Percentiles rank a stretch among this genome's conserved stretches.
These are phyloP conservation scores for Drosophila pseudotakahashii DNA, from an alignment of 2,888 invertebrate species.

Conservation along the genomic window DNA sequence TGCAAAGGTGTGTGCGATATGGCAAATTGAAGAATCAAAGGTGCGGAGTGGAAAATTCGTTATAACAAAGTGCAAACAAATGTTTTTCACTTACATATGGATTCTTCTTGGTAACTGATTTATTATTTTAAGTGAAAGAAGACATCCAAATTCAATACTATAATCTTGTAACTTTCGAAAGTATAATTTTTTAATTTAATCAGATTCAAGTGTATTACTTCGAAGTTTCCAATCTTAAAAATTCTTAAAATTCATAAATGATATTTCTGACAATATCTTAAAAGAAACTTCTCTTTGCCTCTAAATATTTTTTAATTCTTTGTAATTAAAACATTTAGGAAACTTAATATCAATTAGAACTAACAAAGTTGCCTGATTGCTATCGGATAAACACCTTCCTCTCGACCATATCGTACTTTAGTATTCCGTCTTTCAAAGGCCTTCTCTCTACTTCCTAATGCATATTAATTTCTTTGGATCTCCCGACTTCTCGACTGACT, in stretches of 20 bases:
- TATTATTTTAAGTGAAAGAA: neutral
- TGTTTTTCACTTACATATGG: neutral
- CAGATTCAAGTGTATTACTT: too few relatives aligned
- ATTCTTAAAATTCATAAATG: too few relatives aligned
- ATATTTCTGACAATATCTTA: too few relatives aligned
- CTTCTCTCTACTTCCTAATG: neutral
- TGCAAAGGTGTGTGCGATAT: constrained; percentile 9
- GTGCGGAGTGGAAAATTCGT: neutral
- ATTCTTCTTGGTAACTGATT: neutral
- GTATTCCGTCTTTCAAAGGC: neutral
- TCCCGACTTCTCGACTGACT: constrained; percentile 13
- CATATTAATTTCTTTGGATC: constrained; percentile 9
- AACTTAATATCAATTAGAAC: constrained; percentile 15
- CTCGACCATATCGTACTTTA: neutral
- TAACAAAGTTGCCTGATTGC: constrained; percentile 18
- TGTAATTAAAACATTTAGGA: neutral
- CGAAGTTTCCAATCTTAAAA: too few relatives aligned
- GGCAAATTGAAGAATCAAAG: constrained; percentile 8
- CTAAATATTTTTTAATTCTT: neutral
- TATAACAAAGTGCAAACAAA: neutral
- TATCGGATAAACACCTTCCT: constrained; percentile 7
- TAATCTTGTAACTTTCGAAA: too few relatives aligned
- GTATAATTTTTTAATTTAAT: too few relatives aligned
- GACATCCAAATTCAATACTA: too few relatives aligned
- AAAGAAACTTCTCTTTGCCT: too few relatives aligned